Conservation (phyloP, 2,888 invertebrate species). For the Aspidiotus rigidus region DNA sequence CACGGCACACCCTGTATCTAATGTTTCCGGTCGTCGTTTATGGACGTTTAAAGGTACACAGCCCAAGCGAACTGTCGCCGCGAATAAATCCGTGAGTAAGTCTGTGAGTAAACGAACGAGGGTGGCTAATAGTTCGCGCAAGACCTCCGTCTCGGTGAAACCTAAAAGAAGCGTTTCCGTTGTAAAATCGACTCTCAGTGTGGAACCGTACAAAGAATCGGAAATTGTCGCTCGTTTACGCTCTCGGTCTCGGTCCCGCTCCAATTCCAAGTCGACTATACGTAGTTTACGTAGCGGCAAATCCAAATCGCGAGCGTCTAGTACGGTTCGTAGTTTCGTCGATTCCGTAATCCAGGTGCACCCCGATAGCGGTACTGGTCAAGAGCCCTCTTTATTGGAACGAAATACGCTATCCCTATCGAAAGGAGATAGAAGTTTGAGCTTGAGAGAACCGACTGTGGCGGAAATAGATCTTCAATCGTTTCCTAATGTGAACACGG, state of each 20-base stretch:
- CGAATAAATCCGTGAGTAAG: not conserved
- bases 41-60: constrained; percentile 16
- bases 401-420: not conserved
- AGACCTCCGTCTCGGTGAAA: not conserved
- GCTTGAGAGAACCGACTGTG: not conserved
- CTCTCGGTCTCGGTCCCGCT: not conserved
- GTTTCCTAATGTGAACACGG: not conserved
- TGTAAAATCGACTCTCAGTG: not conserved
- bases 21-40: not conserved
- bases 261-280: not conserved
- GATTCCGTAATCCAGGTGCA: not conserved
- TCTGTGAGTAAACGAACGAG: too few relatives aligned
- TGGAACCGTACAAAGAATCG: not conserved
- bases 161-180: not conserved
- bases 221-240: not conserved
- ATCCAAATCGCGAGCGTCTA: not conserved
- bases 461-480: not conserved
- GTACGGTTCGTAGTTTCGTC: not conserved
- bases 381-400: constrained; percentile 5
- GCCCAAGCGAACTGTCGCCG: not conserved
- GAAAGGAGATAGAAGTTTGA: not conserved
- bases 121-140: not conserved
- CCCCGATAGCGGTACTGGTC: not conserved
- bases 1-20: not conserved
- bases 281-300: not conserved